phyloP scores from a whole-genome alignment of 2,888 invertebrate species.

The Autographa gamma region DNA sequence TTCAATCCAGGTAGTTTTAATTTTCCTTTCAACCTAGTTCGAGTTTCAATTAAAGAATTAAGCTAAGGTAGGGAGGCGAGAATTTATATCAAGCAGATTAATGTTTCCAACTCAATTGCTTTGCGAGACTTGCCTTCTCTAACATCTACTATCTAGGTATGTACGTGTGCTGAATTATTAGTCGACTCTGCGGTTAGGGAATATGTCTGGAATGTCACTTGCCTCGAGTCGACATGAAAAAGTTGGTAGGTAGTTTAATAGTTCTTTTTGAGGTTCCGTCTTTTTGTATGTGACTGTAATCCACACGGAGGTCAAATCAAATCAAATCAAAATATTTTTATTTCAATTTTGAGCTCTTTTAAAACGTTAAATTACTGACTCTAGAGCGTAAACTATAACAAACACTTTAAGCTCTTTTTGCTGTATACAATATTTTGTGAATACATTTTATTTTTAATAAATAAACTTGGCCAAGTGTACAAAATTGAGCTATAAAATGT shows the following conservation, averaged over 20 bases:
- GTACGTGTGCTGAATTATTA: slow-evolving; percentile 46
- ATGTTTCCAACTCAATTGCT: slow-evolving; percentile 44
- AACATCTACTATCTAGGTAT: slow-evolving; percentile 5
- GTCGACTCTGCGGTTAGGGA: slow-evolving; percentile 17
- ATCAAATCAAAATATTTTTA: too few relatives aligned
- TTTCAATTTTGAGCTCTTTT: too few relatives aligned
- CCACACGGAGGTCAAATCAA: too few relatives aligned
- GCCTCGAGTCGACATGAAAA: not conserved
- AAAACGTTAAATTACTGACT: too few relatives aligned
- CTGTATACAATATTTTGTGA: too few relatives aligned
- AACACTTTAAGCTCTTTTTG: too few relatives aligned
- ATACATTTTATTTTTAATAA: too few relatives aligned
- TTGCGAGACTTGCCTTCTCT: not conserved
- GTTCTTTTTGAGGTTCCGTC: not conserved
- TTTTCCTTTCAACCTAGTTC: slow-evolving; percentile 20
- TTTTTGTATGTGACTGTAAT: too few relatives aligned
- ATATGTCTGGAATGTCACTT: slow-evolving; percentile 36
- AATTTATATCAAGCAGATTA: slow-evolving; percentile 49
- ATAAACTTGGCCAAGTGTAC: too few relatives aligned
- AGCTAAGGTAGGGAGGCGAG: slow-evolving; percentile 17
- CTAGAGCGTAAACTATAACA: too few relatives aligned
- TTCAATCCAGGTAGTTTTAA: slow-evolving; percentile 16
- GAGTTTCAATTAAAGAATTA: slow-evolving; percentile 42
- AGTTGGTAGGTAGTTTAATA: not conserved
- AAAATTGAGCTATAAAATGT: too few relatives aligned